Base-by-base conservation (phyloP, 2,888 invertebrate species). In the Prosapia bicincta region DNA sequence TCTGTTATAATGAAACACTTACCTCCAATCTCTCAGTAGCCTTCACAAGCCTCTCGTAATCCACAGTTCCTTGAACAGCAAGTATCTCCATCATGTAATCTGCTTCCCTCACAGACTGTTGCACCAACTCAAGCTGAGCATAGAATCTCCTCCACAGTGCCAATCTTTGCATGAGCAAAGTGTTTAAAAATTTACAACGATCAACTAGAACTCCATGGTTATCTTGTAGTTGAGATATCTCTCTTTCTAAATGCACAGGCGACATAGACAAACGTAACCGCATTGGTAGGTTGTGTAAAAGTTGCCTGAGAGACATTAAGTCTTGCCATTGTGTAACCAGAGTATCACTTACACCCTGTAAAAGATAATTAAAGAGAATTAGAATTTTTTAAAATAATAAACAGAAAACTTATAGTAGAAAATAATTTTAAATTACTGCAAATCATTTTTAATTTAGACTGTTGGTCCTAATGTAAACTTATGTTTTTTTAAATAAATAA, bases 41-140 rank as follows among this genome's bases (percentile, higher is more conserved):
- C 83, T 93, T 94, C 72, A 92, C 87, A 76, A 95, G 86, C 9
- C 95, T 88, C 79, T 94, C 93, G 82, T 94, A 95, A 84, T 95
- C 94, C 20, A 95, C 93, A 78, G 92, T 92, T 0, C 94, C 94
- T 83, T 95, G 94, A 0, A 95, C 92, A 0, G 93, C 93, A 15
- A 95, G 87, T 76, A 95, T 86, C 80, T 95, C 94, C 87, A 94
- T 93, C 94, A 95, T 94, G 82, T 94, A 95, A 83, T 95, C 94
- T 0, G 94, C 93, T 81, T 95, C 94, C 75, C 93, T 90, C 0
- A 94, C 93, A 0, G 93, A 93, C 71, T 93, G 91, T 78, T 94
- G 93, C 13, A 95, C 93, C 83, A 91, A 83, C 81, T 95, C 94
- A 80, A 95, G 84, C 81, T 94, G 93, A 1, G 89, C 86, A 82